Percentiles rank a stretch among this genome's conserved stretches.
Conservation (phyloP, 2,888 invertebrate genomes). For the Ophonus ardosiacus region DNA sequence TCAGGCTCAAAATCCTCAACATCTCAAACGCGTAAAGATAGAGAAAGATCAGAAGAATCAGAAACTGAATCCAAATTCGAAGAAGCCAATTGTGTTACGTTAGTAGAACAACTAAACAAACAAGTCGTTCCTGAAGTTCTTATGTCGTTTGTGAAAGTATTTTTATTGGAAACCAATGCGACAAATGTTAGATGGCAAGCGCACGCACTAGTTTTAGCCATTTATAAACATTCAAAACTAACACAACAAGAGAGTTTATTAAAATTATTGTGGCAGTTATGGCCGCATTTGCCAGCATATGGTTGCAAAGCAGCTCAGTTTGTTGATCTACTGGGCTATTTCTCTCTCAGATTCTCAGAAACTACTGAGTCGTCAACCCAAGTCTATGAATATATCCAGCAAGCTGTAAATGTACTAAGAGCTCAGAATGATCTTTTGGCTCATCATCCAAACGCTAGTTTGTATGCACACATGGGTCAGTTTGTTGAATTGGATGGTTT, state of each 20-base stretch:
- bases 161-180: constrained; percentile 94
- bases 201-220: constrained; percentile 89
- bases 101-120: constrained; percentile 85
- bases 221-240: constrained; percentile 90
- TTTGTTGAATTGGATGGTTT: constrained; percentile 97
- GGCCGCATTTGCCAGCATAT: constrained; percentile 93
- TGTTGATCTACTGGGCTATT: constrained; percentile 96
- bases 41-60: constrained; percentile 83
- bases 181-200: constrained; percentile 97
- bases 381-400: constrained; percentile 86
- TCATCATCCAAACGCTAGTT: constrained; percentile 95
- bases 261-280: constrained; percentile 92
- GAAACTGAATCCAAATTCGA: constrained; percentile 83
- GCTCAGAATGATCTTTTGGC: constrained; percentile 93
- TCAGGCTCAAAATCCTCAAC: constrained; percentile 66
- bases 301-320: constrained; percentile 97
- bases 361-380: constrained; percentile 84
- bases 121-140: constrained; percentile 82
- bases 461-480: constrained; percentile 95
- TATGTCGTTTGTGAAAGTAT: constrained; percentile 89
- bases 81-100: constrained; percentile 81
- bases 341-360: constrained; percentile 91
- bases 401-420: constrained; percentile 90
- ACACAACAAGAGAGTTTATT: constrained; percentile 88
- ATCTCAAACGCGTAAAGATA: constrained; percentile 76